Evolutionary conservation across 2,888 invertebrate species (phyloP), one percentile per base, ranked within the genome.

Genomic region (Deroplatys truncata): DNA sequence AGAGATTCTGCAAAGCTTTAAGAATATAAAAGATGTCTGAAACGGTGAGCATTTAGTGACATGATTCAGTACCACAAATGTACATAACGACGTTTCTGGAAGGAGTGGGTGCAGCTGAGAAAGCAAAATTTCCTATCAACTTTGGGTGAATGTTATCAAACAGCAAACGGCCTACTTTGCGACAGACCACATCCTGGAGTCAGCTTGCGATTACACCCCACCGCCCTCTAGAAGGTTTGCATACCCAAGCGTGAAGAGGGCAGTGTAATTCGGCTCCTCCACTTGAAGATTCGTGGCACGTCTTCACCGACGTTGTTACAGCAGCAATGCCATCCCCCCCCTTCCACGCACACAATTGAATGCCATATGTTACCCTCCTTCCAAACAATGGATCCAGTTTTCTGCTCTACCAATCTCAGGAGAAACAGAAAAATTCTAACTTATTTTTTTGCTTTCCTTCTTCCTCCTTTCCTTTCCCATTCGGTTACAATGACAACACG

Each of bases 381-480:
- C 43, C 88, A 28, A 84, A 56, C 84, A 84, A 56, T 28, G 29
- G 29, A 88, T 49, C 84, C 84, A 88, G 49, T 84, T 88, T 86
- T 86, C 86, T 82, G 86, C 86, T 86, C 72, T 82, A 86, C 86
- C 56, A 86, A 72, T 28, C 86, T 82, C 82, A n/a, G 28, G 72
- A 82, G 72, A 72, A 72, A 72, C 56, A 20, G 56, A 72, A 72
- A 82, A 72, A 86, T 86, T 86, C 86, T 72, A 56, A 29, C n/a
- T 28, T 72, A 82, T 86, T 86, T 86, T n/a, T 29, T 86, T 72
- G 56, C 56, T 25, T 72, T 25, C 56, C 56, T 20, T 72, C 56
- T 25, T 72, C 56, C 43, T 13, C 43, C 43, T 43, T 43, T 43
- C 43, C 13, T 43, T 72, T 72, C 56, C 56, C 25, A 25, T 72